Base-by-base conservation (phyloP, 2,113 vertebrate genomes). In the Hippocampus barbouri region DNA sequence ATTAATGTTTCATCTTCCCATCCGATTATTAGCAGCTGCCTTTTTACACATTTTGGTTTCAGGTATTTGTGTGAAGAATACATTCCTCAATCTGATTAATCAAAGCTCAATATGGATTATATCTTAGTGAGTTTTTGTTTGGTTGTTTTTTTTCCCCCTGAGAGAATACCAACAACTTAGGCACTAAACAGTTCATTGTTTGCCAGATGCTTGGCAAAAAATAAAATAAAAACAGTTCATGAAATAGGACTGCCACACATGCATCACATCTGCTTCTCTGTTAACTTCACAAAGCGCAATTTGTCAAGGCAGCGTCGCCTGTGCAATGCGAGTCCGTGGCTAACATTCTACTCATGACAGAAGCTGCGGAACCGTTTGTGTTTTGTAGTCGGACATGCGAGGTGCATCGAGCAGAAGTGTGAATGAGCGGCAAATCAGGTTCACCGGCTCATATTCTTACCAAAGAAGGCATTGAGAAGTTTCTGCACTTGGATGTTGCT, bases 401-500 rank as follows among this genome's bases (percentile, higher is more conserved):
- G 20, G 20, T 5, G 34, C 49, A 45, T 45, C 12, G 12, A 45
- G 43, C 43, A 1, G 25, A 60, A 27, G 27, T 66, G 45, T 30
- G 51, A 71, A 75, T 38, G 65, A 30, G 43, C 70, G 61, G 54
- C 20, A 23, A 68, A 57, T 40, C 25, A 74, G 71, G 56, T 81
- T 86, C 49, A 72, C 51, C 21, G 75, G 59, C 60, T 59, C 43
- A 76, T 69, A 84, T 80, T 25, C 85, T 97, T 94, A 98, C 97
- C 94, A 90, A 99, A 98, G 91, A 97, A 98, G 66, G 94, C 84
- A 75, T 96, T 97, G 87, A 99, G 87, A 79, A 99, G 89, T 90
- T 96, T 98, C 90, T 98, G 97, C 87, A 99, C 97, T 93, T 98
- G 96, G 76, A 98, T 96, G 74, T 98, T 99, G 91, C 97, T 98